Conservation (phyloP, 2,797 vertebrate species). For the Eidolon dupreanum region DNA sequence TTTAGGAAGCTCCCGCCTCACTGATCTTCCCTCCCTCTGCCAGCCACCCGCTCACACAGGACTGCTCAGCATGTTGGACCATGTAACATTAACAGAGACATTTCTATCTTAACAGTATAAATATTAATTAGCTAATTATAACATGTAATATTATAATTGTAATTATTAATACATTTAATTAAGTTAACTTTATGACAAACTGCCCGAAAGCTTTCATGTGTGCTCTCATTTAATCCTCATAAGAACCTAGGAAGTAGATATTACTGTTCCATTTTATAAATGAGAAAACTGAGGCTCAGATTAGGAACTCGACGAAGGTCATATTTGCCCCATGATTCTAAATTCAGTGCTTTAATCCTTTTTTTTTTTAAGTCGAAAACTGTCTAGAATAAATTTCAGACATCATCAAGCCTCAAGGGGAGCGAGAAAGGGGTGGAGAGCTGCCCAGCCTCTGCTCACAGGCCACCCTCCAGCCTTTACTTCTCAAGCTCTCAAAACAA, state of each 20-base stretch:
- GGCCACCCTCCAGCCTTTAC: not conserved
- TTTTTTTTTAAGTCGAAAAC: conserved; percentile 8
- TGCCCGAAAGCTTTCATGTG: not conserved
- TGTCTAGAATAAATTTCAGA: not conserved
- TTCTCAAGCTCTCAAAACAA: not conserved
- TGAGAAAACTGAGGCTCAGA: not conserved
- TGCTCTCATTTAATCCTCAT: not conserved
- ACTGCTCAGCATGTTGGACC: not conserved
- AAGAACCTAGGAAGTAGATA: not conserved
- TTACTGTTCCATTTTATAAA: not conserved
- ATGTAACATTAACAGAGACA: not conserved
- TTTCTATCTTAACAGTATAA: not conserved
- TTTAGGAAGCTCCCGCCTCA: not conserved
- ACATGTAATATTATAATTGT: not conserved
- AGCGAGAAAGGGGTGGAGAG: not conserved
- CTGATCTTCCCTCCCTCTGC: not conserved
- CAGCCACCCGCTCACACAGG: not conserved
- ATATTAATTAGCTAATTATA: not conserved
- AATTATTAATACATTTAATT: not conserved
- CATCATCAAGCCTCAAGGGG: not conserved
- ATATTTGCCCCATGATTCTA: not conserved
- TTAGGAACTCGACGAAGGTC: not conserved
- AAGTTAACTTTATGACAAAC: not conserved
- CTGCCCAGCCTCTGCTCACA: not conserved
- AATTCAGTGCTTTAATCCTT: not conserved